These are phyloP conservation scores for Hydrolagus affinis DNA, from an alignment of 2,113 vertebrate species.

Conservation along the genomic window DNA sequence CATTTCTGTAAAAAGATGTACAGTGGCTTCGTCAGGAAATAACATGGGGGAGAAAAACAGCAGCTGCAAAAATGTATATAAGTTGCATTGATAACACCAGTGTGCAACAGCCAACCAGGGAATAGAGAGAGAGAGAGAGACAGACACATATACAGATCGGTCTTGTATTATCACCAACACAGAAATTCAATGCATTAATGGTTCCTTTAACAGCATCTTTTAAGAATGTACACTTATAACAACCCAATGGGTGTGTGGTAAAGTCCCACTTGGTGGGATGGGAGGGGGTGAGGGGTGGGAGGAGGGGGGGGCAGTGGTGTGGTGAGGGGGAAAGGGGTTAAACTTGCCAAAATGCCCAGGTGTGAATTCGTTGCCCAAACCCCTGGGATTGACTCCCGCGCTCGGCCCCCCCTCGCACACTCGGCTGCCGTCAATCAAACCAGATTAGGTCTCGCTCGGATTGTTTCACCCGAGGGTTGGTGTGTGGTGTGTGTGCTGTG, in stretches of 20 bases:
- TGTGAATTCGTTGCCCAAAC: background rate
- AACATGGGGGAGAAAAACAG: background rate
- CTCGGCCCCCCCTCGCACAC: background rate
- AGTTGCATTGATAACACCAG: constrained; percentile 10
- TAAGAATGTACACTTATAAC: background rate
- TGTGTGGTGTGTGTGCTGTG: too few relatives aligned
- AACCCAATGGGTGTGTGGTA: background rate
- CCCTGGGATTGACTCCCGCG: background rate
- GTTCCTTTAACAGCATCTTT: background rate
- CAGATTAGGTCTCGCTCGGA: too few relatives aligned
- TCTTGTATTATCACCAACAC: constrained; percentile 13
- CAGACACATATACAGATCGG: background rate
- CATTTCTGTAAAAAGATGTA: background rate
- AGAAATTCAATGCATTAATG: constrained; percentile 2
- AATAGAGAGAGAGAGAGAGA: too few relatives aligned
- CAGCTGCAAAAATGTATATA: background rate
- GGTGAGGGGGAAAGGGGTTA: too few relatives aligned
- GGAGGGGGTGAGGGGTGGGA: too few relatives aligned
- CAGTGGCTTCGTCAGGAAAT: constrained; percentile 22
- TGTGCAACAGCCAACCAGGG: background rate
- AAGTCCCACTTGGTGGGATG: background rate
- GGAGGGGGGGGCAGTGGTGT: too few relatives aligned
- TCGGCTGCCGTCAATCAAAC: background rate
- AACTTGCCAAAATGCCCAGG: background rate
- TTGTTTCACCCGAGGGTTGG: too few relatives aligned